Percentiles rank a stretch among this genome's conserved stretches.
Evolutionary conservation across 1,140 invertebrate species (phyloP).

Genomic region (Pseudomyrmex dendroicus): DNA sequence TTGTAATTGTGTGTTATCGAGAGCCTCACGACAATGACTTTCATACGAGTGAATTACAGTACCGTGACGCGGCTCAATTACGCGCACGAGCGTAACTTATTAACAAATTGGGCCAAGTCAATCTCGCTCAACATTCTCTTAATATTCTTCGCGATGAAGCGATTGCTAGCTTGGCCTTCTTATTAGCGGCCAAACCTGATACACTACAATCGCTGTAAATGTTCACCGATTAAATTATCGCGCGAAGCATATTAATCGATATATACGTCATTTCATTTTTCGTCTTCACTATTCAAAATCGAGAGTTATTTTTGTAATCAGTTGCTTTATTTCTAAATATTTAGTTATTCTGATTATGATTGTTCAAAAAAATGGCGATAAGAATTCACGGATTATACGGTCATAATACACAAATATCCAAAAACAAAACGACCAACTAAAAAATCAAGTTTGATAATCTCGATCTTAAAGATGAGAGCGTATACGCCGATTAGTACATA

Average conservation of each 20-base stretch:
- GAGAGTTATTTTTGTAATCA: too few relatives aligned
- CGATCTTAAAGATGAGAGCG: too few relatives aligned
- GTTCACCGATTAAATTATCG: not conserved
- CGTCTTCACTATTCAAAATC: too few relatives aligned
- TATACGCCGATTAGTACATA: too few relatives aligned
- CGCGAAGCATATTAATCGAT: not conserved
- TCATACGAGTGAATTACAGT: constrained; percentile 57
- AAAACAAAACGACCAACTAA: too few relatives aligned
- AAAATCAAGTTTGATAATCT: too few relatives aligned
- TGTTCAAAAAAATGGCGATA: too few relatives aligned
- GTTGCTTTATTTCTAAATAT: too few relatives aligned
- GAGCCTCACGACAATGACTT: constrained; percentile 63
- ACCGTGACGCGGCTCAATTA: constrained; percentile 57
- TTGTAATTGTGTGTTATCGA: constrained; percentile 64
- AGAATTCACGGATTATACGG: too few relatives aligned
- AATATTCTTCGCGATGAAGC: constrained; percentile 1
- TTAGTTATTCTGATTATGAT: too few relatives aligned
- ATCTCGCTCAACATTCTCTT: constrained; percentile 61
- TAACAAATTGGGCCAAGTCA: constrained; percentile 59
- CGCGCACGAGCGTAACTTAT: constrained; percentile 31
- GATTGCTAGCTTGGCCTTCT: not conserved
- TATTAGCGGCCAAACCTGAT: constrained; percentile 4
- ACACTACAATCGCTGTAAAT: not conserved
- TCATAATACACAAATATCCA: too few relatives aligned
- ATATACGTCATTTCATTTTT: too few relatives aligned